Conservation (phyloP, 1,140 invertebrate species). For the Prorops nasuta region DNA sequence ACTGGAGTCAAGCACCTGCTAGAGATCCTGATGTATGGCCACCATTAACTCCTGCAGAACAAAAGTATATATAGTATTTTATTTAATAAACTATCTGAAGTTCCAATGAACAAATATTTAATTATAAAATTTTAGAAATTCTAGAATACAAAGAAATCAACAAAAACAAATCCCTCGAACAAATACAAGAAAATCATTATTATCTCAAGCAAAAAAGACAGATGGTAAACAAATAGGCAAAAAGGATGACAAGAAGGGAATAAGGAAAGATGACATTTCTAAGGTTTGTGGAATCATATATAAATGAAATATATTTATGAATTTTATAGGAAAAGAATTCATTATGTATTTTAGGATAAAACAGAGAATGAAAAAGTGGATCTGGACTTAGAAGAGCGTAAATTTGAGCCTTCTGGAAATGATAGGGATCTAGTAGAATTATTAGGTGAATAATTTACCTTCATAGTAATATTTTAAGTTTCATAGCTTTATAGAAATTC, state of each 20-base stretch:
- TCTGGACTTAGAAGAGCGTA: slow-evolving; percentile 76
- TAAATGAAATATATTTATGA: not conserved
- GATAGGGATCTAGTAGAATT: slow-evolving; percentile 94
- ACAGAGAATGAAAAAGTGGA: slow-evolving; percentile 67
- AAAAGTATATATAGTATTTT: slow-evolving; percentile 46
- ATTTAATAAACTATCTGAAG: not conserved
- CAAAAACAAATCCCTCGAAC: slow-evolving; percentile 55
- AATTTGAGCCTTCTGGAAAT: slow-evolving; percentile 87
- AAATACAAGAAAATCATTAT: slow-evolving; percentile 48
- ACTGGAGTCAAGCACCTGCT: slow-evolving; percentile 74
- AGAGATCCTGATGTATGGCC: slow-evolving; percentile 89
- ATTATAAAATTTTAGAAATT: slow-evolving; percentile 32
- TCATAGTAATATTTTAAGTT: slow-evolving; percentile 7
- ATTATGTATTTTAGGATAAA: slow-evolving; percentile 51
- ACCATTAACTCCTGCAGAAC: slow-evolving; percentile 80
- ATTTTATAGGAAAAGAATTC: not conserved
- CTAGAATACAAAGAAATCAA: slow-evolving; percentile 45
- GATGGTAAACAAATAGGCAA: slow-evolving; percentile 55
- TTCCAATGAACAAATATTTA: slow-evolving; percentile 1
- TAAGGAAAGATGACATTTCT: slow-evolving; percentile 49
- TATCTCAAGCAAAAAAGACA: slow-evolving; percentile 34
- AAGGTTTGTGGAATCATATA: slow-evolving; percentile 30
- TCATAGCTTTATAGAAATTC: slow-evolving; percentile 5
- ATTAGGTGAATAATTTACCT: slow-evolving; percentile 61
- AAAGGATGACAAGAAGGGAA: slow-evolving; percentile 62